Evolutionary conservation across 2,888 invertebrate genomes (phyloP).

Genomic region (Athalia circularis): DNA sequence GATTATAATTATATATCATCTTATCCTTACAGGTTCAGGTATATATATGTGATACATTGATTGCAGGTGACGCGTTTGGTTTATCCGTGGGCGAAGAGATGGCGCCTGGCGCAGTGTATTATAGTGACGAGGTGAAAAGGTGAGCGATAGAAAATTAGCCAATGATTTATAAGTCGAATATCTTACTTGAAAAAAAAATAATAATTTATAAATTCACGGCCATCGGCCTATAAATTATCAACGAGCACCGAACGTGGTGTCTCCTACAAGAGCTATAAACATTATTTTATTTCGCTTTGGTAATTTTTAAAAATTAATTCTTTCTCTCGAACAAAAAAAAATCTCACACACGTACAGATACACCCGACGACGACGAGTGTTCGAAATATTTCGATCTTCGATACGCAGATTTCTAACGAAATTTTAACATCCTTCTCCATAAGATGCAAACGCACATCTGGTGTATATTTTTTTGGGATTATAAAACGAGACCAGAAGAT

Average conservation of each 20-base stretch:
- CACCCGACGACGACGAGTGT: too few species aligned
- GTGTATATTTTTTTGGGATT: too few species aligned
- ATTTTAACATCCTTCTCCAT: too few species aligned
- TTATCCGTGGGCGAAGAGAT: slow-evolving; percentile 41
- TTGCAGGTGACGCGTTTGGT: slow-evolving; percentile 38
- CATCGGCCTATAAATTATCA: slow-evolving; percentile 20
- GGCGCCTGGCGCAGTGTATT: slow-evolving; percentile 18
- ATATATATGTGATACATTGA: slow-evolving; percentile 28
- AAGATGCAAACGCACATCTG: too few species aligned
- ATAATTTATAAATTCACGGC: slow-evolving; percentile 18
- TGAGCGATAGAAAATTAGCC: slow-evolving; percentile 35
- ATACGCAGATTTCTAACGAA: too few species aligned
- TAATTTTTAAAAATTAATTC: too few species aligned
- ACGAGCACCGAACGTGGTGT: not conserved
- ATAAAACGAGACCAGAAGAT: too few species aligned
- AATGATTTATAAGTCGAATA: slow-evolving; percentile 32
- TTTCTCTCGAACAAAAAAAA: too few species aligned
- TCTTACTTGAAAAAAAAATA: not conserved
- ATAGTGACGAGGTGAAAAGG: slow-evolving; percentile 40
- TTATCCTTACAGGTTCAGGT: too few species aligned
- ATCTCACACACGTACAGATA: too few species aligned
- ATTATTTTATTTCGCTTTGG: not conserved
- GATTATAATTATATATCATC: too few species aligned
- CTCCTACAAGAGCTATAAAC: slow-evolving; percentile 17
- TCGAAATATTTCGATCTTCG: too few species aligned